Evolutionary conservation across 1,140 invertebrate genomes (phyloP).

Genomic region (Coenobita brevimanus): DNA sequence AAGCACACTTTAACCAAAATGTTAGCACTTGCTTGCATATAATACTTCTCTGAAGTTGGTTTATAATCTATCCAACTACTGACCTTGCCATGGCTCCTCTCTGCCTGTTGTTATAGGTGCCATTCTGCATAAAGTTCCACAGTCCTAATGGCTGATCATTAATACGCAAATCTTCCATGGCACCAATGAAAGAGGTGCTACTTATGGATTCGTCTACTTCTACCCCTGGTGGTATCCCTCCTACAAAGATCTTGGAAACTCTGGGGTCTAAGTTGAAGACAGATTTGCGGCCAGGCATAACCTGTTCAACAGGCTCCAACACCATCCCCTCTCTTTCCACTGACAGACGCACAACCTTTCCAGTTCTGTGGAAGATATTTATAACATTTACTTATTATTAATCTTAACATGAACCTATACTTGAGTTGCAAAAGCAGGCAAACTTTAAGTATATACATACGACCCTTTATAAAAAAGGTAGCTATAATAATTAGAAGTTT

Average conservation of each 20-base stretch:
- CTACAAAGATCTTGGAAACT: slow-evolving; percentile 70
- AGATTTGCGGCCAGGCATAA: slow-evolving; percentile 81
- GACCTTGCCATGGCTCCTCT: slow-evolving; percentile 82
- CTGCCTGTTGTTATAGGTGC: slow-evolving; percentile 81
- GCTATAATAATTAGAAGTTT: background rate
- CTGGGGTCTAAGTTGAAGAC: slow-evolving; percentile 89
- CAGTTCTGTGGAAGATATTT: slow-evolving; percentile 81
- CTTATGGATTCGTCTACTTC: slow-evolving; percentile 75
- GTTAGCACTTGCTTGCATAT: too few relatives aligned
- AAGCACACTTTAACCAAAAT: too few relatives aligned
- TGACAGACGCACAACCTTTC: slow-evolving; percentile 85
- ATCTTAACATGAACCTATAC: background rate
- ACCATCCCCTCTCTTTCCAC: slow-evolving; percentile 82
- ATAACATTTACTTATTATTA: too few relatives aligned
- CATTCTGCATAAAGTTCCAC: slow-evolving; percentile 89
- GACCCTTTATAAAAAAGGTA: too few relatives aligned
- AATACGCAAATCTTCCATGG: slow-evolving; percentile 92
- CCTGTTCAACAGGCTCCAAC: slow-evolving; percentile 77
- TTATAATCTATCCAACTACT: slow-evolving; percentile 27
- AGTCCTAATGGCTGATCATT: slow-evolving; percentile 91
- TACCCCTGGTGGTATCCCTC: slow-evolving; percentile 67
- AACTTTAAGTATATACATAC: too few relatives aligned
- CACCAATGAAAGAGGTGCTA: slow-evolving; percentile 87
- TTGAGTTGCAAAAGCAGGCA: background rate
- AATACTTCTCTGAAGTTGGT: too few relatives aligned